These are phyloP conservation scores for Anguilla pacifica DNA, from an alignment of 2,797 vertebrate species.

Conservation along the genomic window DNA sequence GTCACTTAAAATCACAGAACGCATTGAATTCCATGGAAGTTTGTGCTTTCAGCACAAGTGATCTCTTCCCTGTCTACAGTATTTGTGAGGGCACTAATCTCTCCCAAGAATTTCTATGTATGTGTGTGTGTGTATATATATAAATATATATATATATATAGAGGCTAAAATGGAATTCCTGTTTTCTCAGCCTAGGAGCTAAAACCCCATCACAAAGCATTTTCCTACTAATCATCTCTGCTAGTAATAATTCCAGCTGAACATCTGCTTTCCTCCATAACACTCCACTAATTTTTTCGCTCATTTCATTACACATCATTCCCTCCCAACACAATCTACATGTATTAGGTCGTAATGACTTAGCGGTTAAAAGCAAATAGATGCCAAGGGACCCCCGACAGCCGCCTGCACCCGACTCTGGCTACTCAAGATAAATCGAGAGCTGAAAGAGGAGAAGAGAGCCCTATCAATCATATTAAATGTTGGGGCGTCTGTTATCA, in stretches of 20 bases:
- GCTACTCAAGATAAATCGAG: slow-evolving; percentile 92
- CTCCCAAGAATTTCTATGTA: background rate
- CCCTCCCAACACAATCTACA: slow-evolving; percentile 95
- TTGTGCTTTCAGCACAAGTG: background rate
- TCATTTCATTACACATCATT: slow-evolving; percentile 91
- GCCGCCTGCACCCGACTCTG: slow-evolving; percentile 80
- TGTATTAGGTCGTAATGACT: slow-evolving; percentile 97
- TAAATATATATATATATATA: background rate
- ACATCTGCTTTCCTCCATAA: slow-evolving; percentile 97
- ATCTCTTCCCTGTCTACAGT: background rate
- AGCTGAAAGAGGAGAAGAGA: slow-evolving; percentile 82
- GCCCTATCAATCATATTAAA: slow-evolving; percentile 92
- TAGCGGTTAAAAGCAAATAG: slow-evolving; percentile 96
- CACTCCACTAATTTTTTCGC: slow-evolving; percentile 92
- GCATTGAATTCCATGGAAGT: background rate
- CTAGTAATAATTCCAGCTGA: slow-evolving; percentile 91
- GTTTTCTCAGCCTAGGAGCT: slow-evolving; percentile 63
- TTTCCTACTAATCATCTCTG: slow-evolving; percentile 87
- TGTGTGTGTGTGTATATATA: background rate
- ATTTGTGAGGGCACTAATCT: background rate
- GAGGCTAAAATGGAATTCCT: slow-evolving; percentile 62
- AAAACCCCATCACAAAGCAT: slow-evolving; percentile 80
- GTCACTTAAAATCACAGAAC: background rate
- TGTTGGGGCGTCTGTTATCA: slow-evolving; percentile 83
- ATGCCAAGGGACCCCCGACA: slow-evolving; percentile 88